These are phyloP conservation scores for Matsumyia berberina DNA, from an alignment of 2,888 invertebrate species.

Conservation along the genomic window DNA sequence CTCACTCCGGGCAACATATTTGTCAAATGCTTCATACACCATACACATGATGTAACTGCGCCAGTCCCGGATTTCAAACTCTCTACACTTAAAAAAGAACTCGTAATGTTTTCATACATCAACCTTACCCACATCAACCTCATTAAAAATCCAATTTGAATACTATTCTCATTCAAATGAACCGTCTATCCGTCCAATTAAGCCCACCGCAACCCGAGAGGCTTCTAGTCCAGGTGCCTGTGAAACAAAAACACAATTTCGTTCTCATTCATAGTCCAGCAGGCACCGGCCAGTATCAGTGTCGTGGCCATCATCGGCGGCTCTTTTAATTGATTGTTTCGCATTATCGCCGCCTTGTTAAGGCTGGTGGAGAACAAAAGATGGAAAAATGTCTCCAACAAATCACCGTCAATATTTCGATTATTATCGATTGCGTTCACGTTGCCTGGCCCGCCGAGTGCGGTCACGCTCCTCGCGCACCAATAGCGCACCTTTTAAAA, in stretches of 20 bases:
- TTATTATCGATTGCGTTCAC: constrained; percentile 75
- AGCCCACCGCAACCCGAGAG: constrained; percentile 34
- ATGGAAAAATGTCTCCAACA: constrained; percentile 71
- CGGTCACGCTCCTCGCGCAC: constrained; percentile 66
- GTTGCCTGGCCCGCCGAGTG: constrained; percentile 47
- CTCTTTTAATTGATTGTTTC: constrained; percentile 73
- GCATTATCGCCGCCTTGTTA: constrained; percentile 71
- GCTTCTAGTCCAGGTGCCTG: constrained; percentile 53
- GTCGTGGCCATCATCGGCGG: constrained; percentile 64
- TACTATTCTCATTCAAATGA: constrained; percentile 67
- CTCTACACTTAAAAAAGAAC: neutral
- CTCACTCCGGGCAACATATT: no score
- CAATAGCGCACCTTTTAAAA: constrained; percentile 77
- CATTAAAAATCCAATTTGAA: constrained; percentile 59
- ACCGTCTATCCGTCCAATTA: constrained; percentile 57
- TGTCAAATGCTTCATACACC: no score
- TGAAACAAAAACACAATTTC: constrained; percentile 31
- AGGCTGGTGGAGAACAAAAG: constrained; percentile 61
- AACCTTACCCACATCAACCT: constrained; percentile 42
- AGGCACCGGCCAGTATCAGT: constrained; percentile 44
- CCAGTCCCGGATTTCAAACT: constrained; percentile 47
- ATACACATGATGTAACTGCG: constrained; percentile 23
- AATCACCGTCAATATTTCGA: constrained; percentile 73
- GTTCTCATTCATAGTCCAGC: constrained; percentile 46
- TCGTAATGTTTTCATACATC: constrained; percentile 15